Conservation (phyloP, 2,888 invertebrate genomes). For the Apantesis nais region DNA sequence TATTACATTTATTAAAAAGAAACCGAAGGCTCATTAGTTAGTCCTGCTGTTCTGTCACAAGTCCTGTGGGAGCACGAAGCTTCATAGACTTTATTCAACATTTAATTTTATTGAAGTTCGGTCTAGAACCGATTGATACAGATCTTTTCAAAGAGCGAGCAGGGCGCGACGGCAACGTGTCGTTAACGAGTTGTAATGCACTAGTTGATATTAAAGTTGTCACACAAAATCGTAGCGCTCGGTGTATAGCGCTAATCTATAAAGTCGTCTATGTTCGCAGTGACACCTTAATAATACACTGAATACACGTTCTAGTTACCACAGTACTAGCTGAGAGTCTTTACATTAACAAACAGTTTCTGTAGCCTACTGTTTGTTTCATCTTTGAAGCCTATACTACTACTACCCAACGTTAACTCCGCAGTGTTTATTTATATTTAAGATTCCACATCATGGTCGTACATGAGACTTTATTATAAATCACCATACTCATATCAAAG, state of each 20-base stretch:
- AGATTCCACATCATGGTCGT: background rate
- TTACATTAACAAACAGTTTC: no score
- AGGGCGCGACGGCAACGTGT: background rate
- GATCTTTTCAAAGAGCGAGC: background rate
- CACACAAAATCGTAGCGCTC: background rate
- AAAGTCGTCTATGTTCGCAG: background rate
- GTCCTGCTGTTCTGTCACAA: no score
- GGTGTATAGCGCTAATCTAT: background rate
- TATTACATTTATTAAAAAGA: no score
- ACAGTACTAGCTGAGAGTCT: no score
- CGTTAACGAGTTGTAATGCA: background rate
- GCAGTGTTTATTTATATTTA: no score
- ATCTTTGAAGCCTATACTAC: no score
- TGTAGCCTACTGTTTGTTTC: no score
- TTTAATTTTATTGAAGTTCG: background rate
- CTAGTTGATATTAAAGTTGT: background rate
- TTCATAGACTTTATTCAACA: background rate
- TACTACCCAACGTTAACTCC: no score
- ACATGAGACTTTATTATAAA: background rate
- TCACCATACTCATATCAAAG: background rate
- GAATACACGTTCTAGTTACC: background rate
- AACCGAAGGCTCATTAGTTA: no score
- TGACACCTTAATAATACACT: background rate
- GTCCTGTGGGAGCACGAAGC: no score
- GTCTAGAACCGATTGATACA: background rate